Conservation (phyloP, 2,113 vertebrate genomes). For the Oryzias curvinotus region DNA sequence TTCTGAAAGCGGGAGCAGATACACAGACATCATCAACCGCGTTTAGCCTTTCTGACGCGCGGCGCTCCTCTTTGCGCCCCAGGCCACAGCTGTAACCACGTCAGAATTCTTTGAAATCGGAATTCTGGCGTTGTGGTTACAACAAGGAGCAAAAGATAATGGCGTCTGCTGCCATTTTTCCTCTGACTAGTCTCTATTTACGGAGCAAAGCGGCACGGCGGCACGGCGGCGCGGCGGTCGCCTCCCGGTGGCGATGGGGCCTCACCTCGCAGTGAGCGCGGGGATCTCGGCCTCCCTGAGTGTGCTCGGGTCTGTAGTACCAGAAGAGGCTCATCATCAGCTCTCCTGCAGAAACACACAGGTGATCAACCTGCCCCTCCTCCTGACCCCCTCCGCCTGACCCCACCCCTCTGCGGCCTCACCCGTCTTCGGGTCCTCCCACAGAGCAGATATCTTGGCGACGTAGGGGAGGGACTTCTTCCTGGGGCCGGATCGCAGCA, state of each 20-base stretch:
- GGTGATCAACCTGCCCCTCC: not conserved
- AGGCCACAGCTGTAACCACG: not conserved
- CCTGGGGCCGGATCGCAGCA: slow-evolving; percentile 92
- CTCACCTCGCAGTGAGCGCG: slow-evolving; percentile 96
- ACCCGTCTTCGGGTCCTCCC: slow-evolving; percentile 98
- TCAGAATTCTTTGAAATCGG: not conserved
- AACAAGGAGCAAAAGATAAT: slow-evolving; percentile 39
- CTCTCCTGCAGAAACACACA: slow-evolving; percentile 81
- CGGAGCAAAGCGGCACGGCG: not conserved
- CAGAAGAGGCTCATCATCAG: slow-evolving; percentile 99
- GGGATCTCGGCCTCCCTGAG: slow-evolving; percentile 95
- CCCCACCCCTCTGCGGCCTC: not conserved
- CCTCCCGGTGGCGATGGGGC: not conserved
- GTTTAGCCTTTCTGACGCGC: not conserved
- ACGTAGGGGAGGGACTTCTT: slow-evolving; percentile 98
- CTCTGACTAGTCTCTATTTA: not conserved
- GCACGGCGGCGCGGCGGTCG: not conserved
- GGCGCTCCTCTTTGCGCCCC: too few relatives aligned
- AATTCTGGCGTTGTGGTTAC: slow-evolving; percentile 25
- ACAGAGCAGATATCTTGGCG: slow-evolving; percentile 96
- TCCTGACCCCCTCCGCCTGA: not conserved
- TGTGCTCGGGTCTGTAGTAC: slow-evolving; percentile 99
- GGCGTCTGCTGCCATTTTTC: slow-evolving; percentile 29
- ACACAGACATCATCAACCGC: slow-evolving; percentile 44
- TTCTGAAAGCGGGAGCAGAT: slow-evolving; percentile 82